Evolutionary conservation across 2,797 vertebrate genomes (phyloP), one percentile per base, ranked within the genome.

Genomic region (Myiotriccus ornatus): DNA sequence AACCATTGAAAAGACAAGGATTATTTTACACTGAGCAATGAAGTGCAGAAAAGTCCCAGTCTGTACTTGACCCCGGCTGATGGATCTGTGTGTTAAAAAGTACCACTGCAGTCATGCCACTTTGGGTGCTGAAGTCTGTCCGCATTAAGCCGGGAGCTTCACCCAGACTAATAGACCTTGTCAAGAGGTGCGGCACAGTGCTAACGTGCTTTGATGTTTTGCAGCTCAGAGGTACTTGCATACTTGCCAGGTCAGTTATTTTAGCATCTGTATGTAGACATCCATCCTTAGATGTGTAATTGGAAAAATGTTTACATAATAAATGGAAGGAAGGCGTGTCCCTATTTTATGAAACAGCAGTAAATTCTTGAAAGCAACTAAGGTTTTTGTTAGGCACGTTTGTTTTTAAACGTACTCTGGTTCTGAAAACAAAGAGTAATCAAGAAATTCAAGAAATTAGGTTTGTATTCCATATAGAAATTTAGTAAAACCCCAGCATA

Each of bases 171-270:
- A 87, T 7, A 90, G 92, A 76, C 59, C 91, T 89, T 93, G 94
- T 89, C 92, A 89, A 94, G 94, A 74, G 69, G 52, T 52, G 41
- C 1, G 0, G 75, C 76, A 24, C 1, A 59, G 57, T 34, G 87
- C 89, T 92, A 89, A 89, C 56, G 11, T 1, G 5, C 87, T 89
- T 63, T 68, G 95, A 95, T 80, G 82, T 56, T 87, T 74, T 80
- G 73, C 89, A 85, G 84, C 93, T 91, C 91, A 28, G 56, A 83
- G 82, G 49, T 46, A 70, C 89, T 93, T 53, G 30, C 81, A 18
- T 67, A 73, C 84, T 94, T 91, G 89, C 84, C 91, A 92, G 84
- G 87, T 89, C 94, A 95, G 89, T 87, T 74, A 43, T 93, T 93
- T 87, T 60, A 92, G 79, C 84, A 87, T 84, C 84, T 30, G 1